Conservation (phyloP, 2,888 invertebrate species). For the Parnassius mnemosyne region DNA sequence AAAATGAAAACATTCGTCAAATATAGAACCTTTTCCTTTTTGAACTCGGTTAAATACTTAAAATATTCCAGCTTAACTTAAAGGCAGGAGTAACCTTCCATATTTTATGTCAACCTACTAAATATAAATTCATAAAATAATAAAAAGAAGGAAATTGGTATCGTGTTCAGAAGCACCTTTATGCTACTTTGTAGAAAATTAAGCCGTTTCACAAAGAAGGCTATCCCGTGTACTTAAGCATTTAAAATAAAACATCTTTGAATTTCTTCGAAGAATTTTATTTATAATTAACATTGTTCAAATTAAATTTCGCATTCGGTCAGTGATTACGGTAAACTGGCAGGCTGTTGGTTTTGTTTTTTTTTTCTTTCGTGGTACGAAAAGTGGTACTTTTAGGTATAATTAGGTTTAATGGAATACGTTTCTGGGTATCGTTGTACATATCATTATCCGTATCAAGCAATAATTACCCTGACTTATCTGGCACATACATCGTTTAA, state of each 20-base stretch:
- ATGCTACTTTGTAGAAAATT: slow-evolving; percentile 1
- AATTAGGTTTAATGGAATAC: slow-evolving; percentile 32
- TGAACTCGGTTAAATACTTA: too few species aligned
- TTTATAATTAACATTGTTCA: slow-evolving; percentile 16
- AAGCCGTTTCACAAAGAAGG: slow-evolving; percentile 7
- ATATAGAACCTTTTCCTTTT: too few species aligned
- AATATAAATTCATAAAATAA: too few species aligned
- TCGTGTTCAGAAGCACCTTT: background rate
- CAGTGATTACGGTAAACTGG: slow-evolving; percentile 12
- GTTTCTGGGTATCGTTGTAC: slow-evolving; percentile 18
- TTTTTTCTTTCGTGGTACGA: slow-evolving; percentile 6
- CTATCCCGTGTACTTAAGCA: background rate
- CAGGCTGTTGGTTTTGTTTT: slow-evolving; percentile 26
- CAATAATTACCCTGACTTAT: slow-evolving; percentile 21
- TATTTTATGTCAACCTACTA: too few species aligned
- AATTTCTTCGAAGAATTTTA: slow-evolving; percentile 7
- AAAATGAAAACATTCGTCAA: too few species aligned
- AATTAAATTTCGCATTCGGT: slow-evolving; percentile 5
- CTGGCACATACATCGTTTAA: slow-evolving; percentile 17
- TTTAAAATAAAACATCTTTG: slow-evolving; percentile 3
- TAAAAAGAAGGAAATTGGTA: too few species aligned
- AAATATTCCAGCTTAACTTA: too few species aligned
- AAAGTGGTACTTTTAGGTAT: slow-evolving; percentile 23
- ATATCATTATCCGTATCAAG: slow-evolving; percentile 12
- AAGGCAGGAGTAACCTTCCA: too few species aligned